Evolutionary conservation across 2,888 invertebrate genomes (phyloP).

Genomic region (Sinopyrophorus schimmeli): DNA sequence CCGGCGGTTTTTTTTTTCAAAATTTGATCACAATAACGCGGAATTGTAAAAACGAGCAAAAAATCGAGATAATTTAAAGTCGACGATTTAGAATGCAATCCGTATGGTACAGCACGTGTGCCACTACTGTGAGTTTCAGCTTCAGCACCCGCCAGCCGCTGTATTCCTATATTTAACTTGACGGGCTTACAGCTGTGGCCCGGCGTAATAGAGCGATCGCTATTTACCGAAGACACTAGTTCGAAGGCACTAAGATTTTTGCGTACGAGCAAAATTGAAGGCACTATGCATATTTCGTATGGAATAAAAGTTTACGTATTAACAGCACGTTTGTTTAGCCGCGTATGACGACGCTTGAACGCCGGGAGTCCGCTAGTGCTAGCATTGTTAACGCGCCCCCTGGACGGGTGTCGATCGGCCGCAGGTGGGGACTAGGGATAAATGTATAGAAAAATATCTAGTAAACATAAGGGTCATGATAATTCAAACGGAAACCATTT

Average conservation of each 20-base stretch:
- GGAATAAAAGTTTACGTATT: no score
- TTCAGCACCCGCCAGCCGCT: slow-evolving; percentile 37
- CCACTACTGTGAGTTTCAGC: slow-evolving; percentile 32
- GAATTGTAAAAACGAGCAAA: no score
- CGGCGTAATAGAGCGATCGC: slow-evolving; percentile 14
- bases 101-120: slow-evolving; percentile 29
- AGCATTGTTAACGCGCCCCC: slow-evolving; percentile 46
- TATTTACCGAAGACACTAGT: slow-evolving; percentile 20
- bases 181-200: slow-evolving; percentile 27
- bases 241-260: slow-evolving; percentile 20
- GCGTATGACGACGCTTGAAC: slow-evolving; percentile 39
- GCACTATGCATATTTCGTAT: no score
- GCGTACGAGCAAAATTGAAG: slow-evolving; percentile 12
- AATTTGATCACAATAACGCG: no score
- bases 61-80: no score
- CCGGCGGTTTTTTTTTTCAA: no score
- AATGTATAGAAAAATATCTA: slow-evolving; percentile 6
- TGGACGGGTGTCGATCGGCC: slow-evolving; percentile 43
- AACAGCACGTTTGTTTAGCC: slow-evolving; percentile 27
- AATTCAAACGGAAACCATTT: no score
- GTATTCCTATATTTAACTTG: slow-evolving; percentile 40
- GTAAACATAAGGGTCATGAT: not conserved
- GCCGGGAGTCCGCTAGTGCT: slow-evolving; percentile 21
- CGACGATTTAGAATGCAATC: slow-evolving; percentile 46
- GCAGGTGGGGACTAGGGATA: slow-evolving; percentile 38